Conservation (phyloP, 1,140 invertebrate species). For the Drosophila rhopaloa region DNA sequence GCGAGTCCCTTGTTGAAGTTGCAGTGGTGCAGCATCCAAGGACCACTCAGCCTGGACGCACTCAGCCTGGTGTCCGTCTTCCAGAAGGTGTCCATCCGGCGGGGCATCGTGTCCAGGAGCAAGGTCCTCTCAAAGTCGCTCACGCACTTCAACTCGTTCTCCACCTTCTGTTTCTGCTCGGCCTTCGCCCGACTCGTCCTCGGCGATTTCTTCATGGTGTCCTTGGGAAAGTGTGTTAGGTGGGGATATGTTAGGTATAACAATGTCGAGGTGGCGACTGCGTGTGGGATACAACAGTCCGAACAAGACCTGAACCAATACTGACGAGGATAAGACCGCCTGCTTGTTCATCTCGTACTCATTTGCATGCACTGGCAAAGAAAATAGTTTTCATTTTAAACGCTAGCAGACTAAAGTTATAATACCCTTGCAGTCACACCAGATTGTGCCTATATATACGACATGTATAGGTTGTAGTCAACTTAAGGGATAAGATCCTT, state of each 20-base stretch:
- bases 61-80: not conserved
- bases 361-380: slow-evolving; percentile 28
- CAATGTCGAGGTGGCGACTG: not conserved
- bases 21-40: not conserved
- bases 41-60: not conserved
- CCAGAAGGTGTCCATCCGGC: slow-evolving; percentile 50
- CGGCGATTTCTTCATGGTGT: not conserved
- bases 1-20: slow-evolving; percentile 90
- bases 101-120: slow-evolving; percentile 16
- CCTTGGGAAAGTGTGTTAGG: slow-evolving; percentile 3
- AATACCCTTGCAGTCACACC: too few species aligned
- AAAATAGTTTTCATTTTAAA: not conserved
- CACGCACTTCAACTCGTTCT: slow-evolving; percentile 13
- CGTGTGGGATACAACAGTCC: slow-evolving; percentile 7
- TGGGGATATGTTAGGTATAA: slow-evolving; percentile 1
- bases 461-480: too few species aligned
- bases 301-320: slow-evolving; percentile 36
- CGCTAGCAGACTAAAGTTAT: too few species aligned
- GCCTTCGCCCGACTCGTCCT: not conserved
- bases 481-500: not conserved
- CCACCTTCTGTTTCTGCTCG: not conserved
- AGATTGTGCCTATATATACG: too few species aligned
- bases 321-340: slow-evolving; percentile 28
- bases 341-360: slow-evolving; percentile 17
- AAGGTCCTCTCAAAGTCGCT: not conserved